A percentile compares a stretch with the other conserved stretches of the same genome.
Conservation (phyloP, 1,140 invertebrate genomes). For the Drosophila tani region DNA sequence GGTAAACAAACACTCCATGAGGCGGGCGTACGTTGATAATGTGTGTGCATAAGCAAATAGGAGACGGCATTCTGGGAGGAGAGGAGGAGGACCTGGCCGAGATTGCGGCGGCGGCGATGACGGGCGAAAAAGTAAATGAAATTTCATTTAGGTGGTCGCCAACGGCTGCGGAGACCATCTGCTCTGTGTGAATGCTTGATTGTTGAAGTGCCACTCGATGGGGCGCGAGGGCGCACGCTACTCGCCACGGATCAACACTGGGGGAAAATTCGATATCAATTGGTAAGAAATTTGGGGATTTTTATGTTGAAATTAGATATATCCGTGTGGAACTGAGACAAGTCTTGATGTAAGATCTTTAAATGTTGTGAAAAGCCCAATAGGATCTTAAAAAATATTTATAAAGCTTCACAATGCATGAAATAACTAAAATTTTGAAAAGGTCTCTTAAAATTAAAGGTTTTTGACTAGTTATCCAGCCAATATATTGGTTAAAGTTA, state of each 20-base stretch:
- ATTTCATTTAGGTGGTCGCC: slow-evolving; percentile 79
- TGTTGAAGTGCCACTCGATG: slow-evolving; percentile 81
- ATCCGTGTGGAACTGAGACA: too few relatives aligned
- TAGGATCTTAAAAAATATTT: too few relatives aligned
- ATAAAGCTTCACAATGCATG: too few relatives aligned
- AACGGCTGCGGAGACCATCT: slow-evolving; percentile 69
- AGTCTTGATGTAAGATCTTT: too few relatives aligned
- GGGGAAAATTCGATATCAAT: slow-evolving; percentile 1
- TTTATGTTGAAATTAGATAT: background rate
- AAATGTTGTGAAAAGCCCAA: too few relatives aligned
- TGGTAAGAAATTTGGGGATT: background rate
- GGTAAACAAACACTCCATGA: slow-evolving; percentile 80
- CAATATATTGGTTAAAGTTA: too few relatives aligned
- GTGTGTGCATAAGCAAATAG: slow-evolving; percentile 73
- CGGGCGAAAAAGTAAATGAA: slow-evolving; percentile 76
- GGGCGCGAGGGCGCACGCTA: slow-evolving; percentile 81
- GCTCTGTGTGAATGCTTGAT: slow-evolving; percentile 83
- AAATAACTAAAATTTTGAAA: too few relatives aligned
- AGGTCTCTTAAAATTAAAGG: too few relatives aligned
- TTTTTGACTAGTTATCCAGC: too few relatives aligned
- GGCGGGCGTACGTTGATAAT: slow-evolving; percentile 77
- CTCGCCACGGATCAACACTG: slow-evolving; percentile 48
- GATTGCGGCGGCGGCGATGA: slow-evolving; percentile 74
- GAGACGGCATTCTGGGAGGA: slow-evolving; percentile 40
- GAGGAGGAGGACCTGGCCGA: slow-evolving; percentile 31